These are phyloP conservation scores for Takifugu bimaculatus DNA, from an alignment of 2,113 vertebrate genomes.

Conservation along the genomic window DNA sequence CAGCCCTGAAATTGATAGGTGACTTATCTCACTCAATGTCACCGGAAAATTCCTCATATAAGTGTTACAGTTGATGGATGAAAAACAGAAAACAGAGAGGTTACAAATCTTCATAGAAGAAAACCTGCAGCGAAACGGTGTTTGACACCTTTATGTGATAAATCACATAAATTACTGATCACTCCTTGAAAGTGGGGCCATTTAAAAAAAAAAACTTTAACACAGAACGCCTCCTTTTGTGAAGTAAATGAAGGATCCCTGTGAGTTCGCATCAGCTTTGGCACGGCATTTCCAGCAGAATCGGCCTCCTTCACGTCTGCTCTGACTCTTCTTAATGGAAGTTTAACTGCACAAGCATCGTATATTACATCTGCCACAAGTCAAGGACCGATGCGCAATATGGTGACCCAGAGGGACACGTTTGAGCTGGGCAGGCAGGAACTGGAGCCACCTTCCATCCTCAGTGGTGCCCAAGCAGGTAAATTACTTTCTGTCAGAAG, in stretches of 20 bases:
- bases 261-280: constrained; percentile 16
- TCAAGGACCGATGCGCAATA: neutral
- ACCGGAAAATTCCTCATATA: too few relatives aligned
- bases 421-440: constrained; percentile 19
- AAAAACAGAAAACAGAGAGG: neutral
- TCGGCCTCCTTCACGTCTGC: neutral
- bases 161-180: constrained; percentile 1
- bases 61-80: neutral
- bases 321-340: constrained; percentile 1
- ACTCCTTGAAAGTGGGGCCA: neutral
- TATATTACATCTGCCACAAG: constrained; percentile 11
- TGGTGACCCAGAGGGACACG: constrained; percentile 5
- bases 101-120: neutral
- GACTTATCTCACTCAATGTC: neutral
- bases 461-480: constrained; percentile 18
- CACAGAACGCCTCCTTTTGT: neutral
- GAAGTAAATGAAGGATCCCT: constrained; percentile 18
- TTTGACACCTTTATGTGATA: neutral
- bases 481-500: constrained; percentile 50
- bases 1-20: neutral
- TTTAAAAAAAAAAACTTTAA: constrained; percentile 4
- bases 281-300: neutral
- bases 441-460: constrained; percentile 42
- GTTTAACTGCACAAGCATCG: neutral
- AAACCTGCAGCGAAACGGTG: neutral